phyloP scores from a whole-genome alignment of 2,888 invertebrate species.

The Fragum fragum region DNA sequence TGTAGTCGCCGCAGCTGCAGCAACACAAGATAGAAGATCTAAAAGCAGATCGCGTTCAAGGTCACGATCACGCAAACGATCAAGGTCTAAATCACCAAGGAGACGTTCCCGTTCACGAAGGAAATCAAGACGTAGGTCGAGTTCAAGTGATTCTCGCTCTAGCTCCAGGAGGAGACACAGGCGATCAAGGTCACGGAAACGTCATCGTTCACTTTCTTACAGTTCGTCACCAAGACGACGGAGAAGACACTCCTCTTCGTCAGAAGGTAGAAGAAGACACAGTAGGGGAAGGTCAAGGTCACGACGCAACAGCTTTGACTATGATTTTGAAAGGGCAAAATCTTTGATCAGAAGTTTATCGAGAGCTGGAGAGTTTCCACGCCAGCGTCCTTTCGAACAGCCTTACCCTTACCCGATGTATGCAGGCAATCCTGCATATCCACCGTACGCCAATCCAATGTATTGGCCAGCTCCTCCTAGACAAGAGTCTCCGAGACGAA shows the following conservation, averaged over 20 bases:
- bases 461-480: conserved; percentile 47
- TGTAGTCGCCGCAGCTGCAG: conserved; percentile 49
- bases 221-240: conserved; percentile 44
- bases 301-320: conserved; percentile 61
- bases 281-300: conserved; percentile 46
- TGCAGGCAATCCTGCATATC: conserved; percentile 13
- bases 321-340: conserved; percentile 60
- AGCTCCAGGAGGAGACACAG: conserved; percentile 32
- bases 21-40: conserved; percentile 23
- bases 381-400: conserved; percentile 38
- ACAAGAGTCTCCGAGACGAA: conserved; percentile 48
- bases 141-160: conserved; percentile 17
- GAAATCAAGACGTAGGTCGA: conserved; percentile 28
- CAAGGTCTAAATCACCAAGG: conserved; percentile 33
- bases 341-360: conserved; percentile 62
- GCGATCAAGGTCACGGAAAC: conserved; percentile 42
- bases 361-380: conserved; percentile 52
- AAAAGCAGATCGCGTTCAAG: conserved; percentile 28
- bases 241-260: conserved; percentile 47
- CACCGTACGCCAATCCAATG: conserved; percentile 38
- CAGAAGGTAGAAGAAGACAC: conserved; percentile 31
- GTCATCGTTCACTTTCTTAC: conserved; percentile 48
- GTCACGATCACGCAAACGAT: conserved; percentile 32
- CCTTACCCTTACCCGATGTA: conserved; percentile 16
- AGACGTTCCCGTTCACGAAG: conserved; percentile 28